Base-by-base conservation (phyloP, 1,140 invertebrate genomes). In the Drosophila nikananu region DNA sequence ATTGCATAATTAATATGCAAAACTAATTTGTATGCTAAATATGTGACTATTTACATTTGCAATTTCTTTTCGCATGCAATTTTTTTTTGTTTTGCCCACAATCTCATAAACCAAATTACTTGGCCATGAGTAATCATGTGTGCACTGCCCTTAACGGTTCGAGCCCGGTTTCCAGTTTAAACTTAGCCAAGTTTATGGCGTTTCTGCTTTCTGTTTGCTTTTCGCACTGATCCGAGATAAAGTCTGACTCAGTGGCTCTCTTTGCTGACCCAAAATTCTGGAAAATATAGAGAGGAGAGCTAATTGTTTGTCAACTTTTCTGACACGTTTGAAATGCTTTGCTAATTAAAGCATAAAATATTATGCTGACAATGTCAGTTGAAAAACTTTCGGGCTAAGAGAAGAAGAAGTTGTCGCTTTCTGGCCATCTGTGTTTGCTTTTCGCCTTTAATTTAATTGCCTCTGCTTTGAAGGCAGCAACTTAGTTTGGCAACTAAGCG, bases 21-120 rank as follows among this genome's bases (percentile, higher is more conserved):
- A 72, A 76, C 73, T 81, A 78, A 86, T 86, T 84, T 79, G 80
- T 86, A 86, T 86, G 79, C 70, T 79, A 82, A 86, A 76, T 86
- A 82, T 82, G 67, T 52, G 44, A 27, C 60, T 44, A 60, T 70
- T 64, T 77, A 27, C 68, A 42, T 58, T 42, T 41, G 48, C 46
- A 48, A 51, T 59, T 66, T 41, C 39, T 64, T 65, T 42, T 21
- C 42, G 23, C 46, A 25, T 42, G 39, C 55, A 46, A 48, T 37
- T 44, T 66, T 12, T 52, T 61, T 60, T 67, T 62, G 62, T 59
- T 63, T 68, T 57, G 49, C 23, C 15, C 23, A 52, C 15, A 10
- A 35, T 37, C 37, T 30, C 35, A 32, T 30, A 37, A 82, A 74
- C 46, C 54, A 71, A 55, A 82, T 60, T 52, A 48, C 52, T 66